Evolutionary conservation across 2,888 invertebrate genomes (phyloP).

Genomic region (Syrphus vitripennis): DNA sequence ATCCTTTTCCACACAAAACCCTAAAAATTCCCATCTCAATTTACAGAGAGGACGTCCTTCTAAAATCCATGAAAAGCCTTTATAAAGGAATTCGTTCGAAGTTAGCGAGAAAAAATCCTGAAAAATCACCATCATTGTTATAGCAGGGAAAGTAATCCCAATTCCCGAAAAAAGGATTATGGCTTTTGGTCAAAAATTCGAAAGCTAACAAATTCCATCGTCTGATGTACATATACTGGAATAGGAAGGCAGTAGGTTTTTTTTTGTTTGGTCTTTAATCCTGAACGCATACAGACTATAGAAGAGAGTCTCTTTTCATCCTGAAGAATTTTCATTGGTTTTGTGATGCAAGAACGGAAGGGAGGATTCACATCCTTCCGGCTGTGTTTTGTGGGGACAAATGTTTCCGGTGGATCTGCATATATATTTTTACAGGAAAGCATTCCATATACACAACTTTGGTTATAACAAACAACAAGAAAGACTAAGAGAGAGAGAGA

Average conservation of each 20-base stretch:
- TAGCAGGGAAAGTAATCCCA: slow-evolving; percentile 1
- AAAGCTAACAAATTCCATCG: slow-evolving; percentile 52
- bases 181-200: slow-evolving; percentile 43
- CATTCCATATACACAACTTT: neutral
- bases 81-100: neutral
- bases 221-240: neutral
- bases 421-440: neutral
- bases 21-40: neutral
- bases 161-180: slow-evolving; percentile 7
- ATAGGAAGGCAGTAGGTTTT: neutral
- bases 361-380: neutral
- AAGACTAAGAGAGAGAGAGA: neutral
- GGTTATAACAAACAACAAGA: neutral
- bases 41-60: neutral
- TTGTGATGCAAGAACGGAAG: slow-evolving; percentile 1
- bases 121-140: neutral
- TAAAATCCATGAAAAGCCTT: neutral
- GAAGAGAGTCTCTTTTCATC: neutral
- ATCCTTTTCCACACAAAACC: neutral
- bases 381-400: slow-evolving; percentile 25
- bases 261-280: slow-evolving; percentile 18
- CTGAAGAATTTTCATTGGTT: slow-evolving; percentile 28
- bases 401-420: slow-evolving; percentile 41
- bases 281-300: neutral
- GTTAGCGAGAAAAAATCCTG: neutral